Evolutionary conservation across 2,113 vertebrate species (phyloP).

Genomic region (Corvus moneduloides): DNA sequence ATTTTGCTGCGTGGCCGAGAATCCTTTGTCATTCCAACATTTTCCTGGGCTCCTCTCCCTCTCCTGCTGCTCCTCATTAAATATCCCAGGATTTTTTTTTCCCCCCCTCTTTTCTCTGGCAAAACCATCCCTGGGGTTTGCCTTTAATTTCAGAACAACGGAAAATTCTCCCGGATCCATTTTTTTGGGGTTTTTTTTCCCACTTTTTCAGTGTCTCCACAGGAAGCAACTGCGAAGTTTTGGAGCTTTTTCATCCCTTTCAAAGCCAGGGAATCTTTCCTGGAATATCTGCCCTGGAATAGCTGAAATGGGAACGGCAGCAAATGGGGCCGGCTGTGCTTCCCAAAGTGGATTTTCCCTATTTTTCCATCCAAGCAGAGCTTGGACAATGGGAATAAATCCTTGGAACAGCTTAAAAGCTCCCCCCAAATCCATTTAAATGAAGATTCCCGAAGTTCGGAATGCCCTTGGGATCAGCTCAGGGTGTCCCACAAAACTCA

Average conservation of each 20-base stretch:
- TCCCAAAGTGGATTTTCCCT: neutral
- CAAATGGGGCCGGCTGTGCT: fast-evolving
- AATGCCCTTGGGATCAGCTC: neutral
- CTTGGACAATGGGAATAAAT: neutral
- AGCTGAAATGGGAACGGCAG: neutral
- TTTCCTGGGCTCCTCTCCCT: neutral
- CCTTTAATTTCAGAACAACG: neutral
- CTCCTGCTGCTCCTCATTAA: neutral
- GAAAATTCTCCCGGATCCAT: neutral
- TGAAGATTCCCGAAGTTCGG: neutral
- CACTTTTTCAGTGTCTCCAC: neutral
- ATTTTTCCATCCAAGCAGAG: neutral
- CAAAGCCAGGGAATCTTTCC: neutral
- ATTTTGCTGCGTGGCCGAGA: neutral
- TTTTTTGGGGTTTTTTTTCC: neutral
- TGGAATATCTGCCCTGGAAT: neutral
- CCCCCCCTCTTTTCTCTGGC: neutral
- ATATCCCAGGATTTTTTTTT: neutral
- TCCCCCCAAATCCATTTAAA: neutral
- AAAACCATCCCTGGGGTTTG: neutral
- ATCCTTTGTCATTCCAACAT: neutral
- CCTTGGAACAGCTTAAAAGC: neutral
- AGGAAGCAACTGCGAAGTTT: neutral
- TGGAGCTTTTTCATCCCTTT: neutral
- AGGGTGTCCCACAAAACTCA: neutral